phyloP scores from a whole-genome alignment of 2,888 invertebrate species.

The Polia nebulosa region DNA sequence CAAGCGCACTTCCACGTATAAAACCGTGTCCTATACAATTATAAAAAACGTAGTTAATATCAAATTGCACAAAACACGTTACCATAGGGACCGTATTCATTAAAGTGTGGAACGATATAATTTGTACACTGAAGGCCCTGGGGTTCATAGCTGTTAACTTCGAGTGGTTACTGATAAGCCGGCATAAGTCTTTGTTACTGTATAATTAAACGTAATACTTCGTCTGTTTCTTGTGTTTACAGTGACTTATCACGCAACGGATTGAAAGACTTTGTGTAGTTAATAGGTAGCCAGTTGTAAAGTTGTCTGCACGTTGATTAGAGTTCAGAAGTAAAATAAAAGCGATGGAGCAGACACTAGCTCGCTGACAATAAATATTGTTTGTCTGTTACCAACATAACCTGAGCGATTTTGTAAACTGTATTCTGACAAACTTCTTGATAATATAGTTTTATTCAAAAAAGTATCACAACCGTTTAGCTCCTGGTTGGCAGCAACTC shows the following conservation, averaged over 20 bases:
- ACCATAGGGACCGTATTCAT: constrained; percentile 65
- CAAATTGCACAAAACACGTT: constrained; percentile 66
- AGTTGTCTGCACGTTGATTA: constrained; percentile 58
- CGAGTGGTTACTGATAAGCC: constrained; percentile 75
- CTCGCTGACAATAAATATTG: constrained; percentile 33
- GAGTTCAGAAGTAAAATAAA: constrained; percentile 45
- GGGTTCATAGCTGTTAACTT: constrained; percentile 69
- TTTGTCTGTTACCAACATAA: constrained; percentile 14
- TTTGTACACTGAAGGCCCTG: constrained; percentile 69
- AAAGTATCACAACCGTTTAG: background rate
- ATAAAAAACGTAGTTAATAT: constrained; percentile 65
- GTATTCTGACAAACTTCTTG: background rate
- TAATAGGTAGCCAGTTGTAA: constrained; percentile 55
- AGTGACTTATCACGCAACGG: constrained; percentile 81
- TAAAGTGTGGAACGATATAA: constrained; percentile 74
- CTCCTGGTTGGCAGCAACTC: background rate
- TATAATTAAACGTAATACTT: constrained; percentile 87
- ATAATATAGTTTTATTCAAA: background rate
- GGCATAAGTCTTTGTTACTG: constrained; percentile 77
- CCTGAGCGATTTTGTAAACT: constrained; percentile 3
- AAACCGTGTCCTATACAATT: constrained; percentile 47
- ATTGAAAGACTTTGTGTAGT: constrained; percentile 64
- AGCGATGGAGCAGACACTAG: constrained; percentile 29
- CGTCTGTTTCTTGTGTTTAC: constrained; percentile 80
- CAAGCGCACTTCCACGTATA: constrained; percentile 52